Evolutionary conservation across 2,888 invertebrate species (phyloP).

Genomic region (Macropis europaea): DNA sequence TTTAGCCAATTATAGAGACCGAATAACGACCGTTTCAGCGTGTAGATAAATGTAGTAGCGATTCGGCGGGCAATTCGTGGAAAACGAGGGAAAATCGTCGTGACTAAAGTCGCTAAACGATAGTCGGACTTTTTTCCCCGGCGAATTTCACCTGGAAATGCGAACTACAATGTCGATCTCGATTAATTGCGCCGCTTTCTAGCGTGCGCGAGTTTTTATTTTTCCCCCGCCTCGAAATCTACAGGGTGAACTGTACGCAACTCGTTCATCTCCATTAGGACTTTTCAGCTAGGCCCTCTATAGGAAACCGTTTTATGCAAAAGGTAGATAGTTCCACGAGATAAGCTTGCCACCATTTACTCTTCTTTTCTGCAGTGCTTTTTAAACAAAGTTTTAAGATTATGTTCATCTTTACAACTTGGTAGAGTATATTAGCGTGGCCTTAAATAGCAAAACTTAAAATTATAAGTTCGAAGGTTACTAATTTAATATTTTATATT

Average conservation of each 20-base stretch:
- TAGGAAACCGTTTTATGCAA: too few relatives aligned
- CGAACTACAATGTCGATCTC: constrained; percentile 25
- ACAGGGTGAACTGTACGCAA: too few relatives aligned
- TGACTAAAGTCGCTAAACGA: constrained; percentile 21
- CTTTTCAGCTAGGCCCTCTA: background rate
- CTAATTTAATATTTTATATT: too few relatives aligned
- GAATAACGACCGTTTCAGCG: background rate
- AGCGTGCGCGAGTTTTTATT: constrained; percentile 20
- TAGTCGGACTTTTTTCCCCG: constrained; percentile 20
- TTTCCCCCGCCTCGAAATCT: background rate
- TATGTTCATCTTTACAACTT: too few relatives aligned
- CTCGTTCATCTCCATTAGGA: background rate
- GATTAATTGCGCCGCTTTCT: constrained; percentile 42
- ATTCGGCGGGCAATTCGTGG: constrained; percentile 14
- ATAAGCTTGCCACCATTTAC: too few relatives aligned
- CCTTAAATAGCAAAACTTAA: too few relatives aligned
- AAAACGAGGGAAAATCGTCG: constrained; percentile 2
- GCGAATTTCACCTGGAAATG: constrained; percentile 34
- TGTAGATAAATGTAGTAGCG: background rate
- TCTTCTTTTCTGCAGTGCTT: too few relatives aligned
- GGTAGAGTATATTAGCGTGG: too few relatives aligned
- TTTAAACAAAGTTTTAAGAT: too few relatives aligned
- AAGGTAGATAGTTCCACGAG: too few relatives aligned
- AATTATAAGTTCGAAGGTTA: too few relatives aligned
- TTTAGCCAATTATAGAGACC: background rate